Percentiles rank a stretch among this genome's conserved stretches.
Conservation (phyloP, 1,140 invertebrate genomes). For the Odontomachus brunneus region DNA sequence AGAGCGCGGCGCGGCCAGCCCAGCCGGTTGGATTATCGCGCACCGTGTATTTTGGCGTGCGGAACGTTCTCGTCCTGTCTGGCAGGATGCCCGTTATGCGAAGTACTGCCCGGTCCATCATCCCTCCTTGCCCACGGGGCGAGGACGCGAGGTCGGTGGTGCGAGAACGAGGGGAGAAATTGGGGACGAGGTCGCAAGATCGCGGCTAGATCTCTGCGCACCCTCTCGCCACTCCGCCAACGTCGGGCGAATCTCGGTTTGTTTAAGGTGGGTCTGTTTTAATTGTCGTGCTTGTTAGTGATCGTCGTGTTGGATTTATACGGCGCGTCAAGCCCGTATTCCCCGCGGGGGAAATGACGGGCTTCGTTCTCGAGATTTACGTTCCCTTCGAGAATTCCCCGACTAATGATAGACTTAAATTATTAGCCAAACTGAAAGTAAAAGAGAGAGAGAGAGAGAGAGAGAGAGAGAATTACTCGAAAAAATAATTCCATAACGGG, state of each 20-base stretch:
- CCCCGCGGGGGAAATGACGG: not conserved
- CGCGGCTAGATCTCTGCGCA: not conserved
- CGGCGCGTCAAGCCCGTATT: not conserved
- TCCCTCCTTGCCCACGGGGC: not conserved
- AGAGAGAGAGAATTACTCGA: too few species aligned
- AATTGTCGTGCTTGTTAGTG: conserved; percentile 24
- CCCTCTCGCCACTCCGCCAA: not conserved
- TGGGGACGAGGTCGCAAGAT: conserved; percentile 53
- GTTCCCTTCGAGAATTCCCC: not conserved
- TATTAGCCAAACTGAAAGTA: not conserved
- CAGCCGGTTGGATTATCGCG: conserved; percentile 30
- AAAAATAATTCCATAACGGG: too few species aligned
- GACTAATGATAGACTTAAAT: conserved; percentile 1
- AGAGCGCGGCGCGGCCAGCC: conserved; percentile 14
- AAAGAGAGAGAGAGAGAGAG: too few species aligned
- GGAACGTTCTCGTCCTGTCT: conserved; percentile 53
- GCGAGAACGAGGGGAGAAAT: conserved; percentile 52
- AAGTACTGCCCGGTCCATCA: conserved; percentile 15
- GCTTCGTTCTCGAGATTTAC: conserved; percentile 14
- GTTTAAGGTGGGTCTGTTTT: conserved; percentile 20
- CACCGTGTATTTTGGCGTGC: conserved; percentile 34
- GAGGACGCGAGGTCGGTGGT: conserved; percentile 12
- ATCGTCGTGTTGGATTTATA: conserved; percentile 10
- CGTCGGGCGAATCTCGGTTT: conserved; percentile 7
- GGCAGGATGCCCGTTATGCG: conserved; percentile 55